A percentile compares a stretch with the other conserved stretches of the same genome.
phyloP scores from a whole-genome alignment of 2,888 invertebrate genomes.

The Eristalinus aeneus region DNA sequence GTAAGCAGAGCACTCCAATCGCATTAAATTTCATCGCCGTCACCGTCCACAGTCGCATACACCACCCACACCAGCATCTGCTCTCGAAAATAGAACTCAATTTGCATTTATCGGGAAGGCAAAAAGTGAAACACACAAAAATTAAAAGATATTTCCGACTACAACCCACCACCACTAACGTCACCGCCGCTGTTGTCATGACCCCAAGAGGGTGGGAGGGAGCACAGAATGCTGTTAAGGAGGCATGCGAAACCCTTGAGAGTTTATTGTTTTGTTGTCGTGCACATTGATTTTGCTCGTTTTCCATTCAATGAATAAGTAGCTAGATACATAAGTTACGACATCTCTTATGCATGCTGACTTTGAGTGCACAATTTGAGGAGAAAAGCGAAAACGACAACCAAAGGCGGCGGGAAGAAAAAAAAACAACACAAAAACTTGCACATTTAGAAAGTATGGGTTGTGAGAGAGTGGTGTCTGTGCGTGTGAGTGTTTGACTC shows the following conservation, averaged over 20 bases:
- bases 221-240: background rate
- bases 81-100: constrained; percentile 15
- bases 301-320: background rate
- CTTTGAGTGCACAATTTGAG: constrained; percentile 5
- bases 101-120: constrained; percentile 38
- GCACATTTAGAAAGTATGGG: constrained; percentile 53
- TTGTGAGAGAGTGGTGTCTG: background rate
- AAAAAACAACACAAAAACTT: constrained; percentile 6
- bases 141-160: constrained; percentile 9
- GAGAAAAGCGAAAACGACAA: background rate
- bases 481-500: background rate
- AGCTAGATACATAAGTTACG: constrained; percentile 45
- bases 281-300: constrained; percentile 42
- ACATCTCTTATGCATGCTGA: constrained; percentile 27
- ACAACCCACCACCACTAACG: constrained; percentile 7
- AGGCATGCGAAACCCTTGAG: constrained; percentile 32
- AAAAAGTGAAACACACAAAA: background rate
- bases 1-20: constrained; percentile 52
- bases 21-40: constrained; percentile 55
- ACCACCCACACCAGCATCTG: constrained; percentile 1
- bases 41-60: constrained; percentile 30
- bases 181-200: background rate
- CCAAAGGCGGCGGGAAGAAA: background rate
- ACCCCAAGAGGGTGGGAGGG: background rate
- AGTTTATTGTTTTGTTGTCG: constrained; percentile 41